phyloP scores from a whole-genome alignment of 2,113 vertebrate species.

The Pangasianodon gigas region DNA sequence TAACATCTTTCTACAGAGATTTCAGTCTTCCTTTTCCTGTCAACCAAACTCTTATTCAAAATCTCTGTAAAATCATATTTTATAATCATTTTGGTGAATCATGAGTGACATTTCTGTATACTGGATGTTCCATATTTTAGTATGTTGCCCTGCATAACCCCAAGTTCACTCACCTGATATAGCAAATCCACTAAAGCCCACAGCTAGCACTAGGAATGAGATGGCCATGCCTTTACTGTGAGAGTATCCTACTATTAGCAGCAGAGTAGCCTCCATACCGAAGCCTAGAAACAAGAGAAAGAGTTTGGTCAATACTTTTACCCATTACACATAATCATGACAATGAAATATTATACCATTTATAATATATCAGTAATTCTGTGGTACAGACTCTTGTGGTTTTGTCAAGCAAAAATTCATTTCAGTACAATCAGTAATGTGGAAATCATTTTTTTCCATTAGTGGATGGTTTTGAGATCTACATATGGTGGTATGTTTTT shows the following conservation, averaged over 20 bases:
- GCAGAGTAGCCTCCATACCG: constrained; percentile 96
- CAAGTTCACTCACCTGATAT: constrained; percentile 88
- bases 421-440: background rate
- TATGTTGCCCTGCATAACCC: background rate
- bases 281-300: constrained; percentile 78
- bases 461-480: background rate
- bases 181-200: constrained; percentile 97
- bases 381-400: background rate
- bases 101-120: background rate
- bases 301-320: constrained; percentile 1
- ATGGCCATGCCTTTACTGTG: constrained; percentile 95
- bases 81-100: background rate
- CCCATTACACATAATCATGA: background rate
- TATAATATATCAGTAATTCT: background rate
- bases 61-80: background rate
- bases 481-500: background rate
- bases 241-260: constrained; percentile 95
- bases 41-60: background rate
- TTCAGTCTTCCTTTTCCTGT: background rate
- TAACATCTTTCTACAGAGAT: background rate
- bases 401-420: background rate
- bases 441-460: background rate
- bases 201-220: constrained; percentile 95
- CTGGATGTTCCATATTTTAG: background rate
- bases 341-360: background rate